A percentile compares a stretch with the other conserved stretches of the same genome.
Conservation (phyloP, 2,888 invertebrate genomes). For the Perizoma flavofasciatum region DNA sequence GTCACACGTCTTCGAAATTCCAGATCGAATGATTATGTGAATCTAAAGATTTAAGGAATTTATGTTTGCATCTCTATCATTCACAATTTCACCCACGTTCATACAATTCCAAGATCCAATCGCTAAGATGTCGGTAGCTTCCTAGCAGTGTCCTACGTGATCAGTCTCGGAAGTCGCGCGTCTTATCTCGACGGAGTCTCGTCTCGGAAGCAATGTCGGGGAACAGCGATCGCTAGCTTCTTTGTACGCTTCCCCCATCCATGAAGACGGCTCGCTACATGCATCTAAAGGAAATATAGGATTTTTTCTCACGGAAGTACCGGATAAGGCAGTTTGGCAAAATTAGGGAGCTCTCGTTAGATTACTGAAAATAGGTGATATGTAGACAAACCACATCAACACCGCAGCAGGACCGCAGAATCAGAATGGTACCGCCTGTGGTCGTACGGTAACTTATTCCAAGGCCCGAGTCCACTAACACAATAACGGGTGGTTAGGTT, state of each 20-base stretch:
- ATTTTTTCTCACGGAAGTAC: slow-evolving; percentile 3
- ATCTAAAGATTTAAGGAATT: no score
- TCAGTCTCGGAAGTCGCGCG: slow-evolving; percentile 36
- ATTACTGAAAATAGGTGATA: not conserved
- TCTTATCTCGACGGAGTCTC: slow-evolving; percentile 32
- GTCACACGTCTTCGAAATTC: no score
- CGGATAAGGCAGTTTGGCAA: not conserved
- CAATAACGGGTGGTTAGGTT: no score
- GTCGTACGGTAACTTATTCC: no score
- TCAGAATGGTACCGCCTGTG: no score
- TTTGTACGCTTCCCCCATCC: slow-evolving; percentile 1
- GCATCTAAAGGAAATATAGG: slow-evolving; percentile 3
- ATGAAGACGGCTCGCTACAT: not conserved
- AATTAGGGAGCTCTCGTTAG: not conserved
- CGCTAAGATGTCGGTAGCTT: not conserved
- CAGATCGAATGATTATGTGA: no score
- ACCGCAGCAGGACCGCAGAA: no score
- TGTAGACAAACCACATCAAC: not conserved
- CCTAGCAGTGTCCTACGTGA: slow-evolving; percentile 26
- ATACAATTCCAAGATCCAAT: slow-evolving; percentile 1
- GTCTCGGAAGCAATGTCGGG: slow-evolving; percentile 1
- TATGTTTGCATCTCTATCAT: no score
- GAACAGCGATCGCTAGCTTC: slow-evolving; percentile 2
- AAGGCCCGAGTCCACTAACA: no score
- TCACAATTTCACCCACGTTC: not conserved